Conservation (phyloP, 2,113 vertebrate species). For the Recurvirostra avosetta region DNA sequence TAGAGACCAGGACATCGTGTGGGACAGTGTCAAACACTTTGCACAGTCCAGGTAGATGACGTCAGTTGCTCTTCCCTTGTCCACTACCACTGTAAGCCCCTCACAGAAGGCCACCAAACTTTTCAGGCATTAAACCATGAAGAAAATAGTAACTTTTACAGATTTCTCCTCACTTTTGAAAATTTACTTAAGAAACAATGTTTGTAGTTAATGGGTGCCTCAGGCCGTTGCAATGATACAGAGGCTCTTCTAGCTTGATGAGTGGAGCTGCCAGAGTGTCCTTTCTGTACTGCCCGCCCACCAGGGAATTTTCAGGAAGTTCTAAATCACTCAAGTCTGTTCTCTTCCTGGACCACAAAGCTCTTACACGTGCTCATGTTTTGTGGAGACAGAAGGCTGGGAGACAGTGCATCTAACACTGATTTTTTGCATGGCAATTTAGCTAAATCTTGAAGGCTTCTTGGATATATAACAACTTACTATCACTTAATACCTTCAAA, state of each 20-base stretch:
- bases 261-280: neutral
- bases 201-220: neutral
- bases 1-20: no score
- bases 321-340: neutral
- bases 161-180: neutral
- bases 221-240: neutral
- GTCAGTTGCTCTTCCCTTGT: no score
- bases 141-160: neutral
- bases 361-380: neutral
- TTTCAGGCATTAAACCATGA: neutral
- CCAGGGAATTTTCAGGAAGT: neutral
- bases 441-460: neutral
- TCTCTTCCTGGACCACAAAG: neutral
- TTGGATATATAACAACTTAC: neutral
- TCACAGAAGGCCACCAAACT: no score
- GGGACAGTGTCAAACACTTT: no score
- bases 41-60: no score
- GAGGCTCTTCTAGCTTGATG: neutral
- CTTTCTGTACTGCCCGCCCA: neutral
- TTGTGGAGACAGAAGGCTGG: neutral
- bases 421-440: neutral
- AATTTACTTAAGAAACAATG: neutral
- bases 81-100: no score
- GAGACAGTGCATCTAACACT: neutral
- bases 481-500: neutral